phyloP scores from a whole-genome alignment of 1,140 invertebrate species.

The Hirudo medicinalis region DNA sequence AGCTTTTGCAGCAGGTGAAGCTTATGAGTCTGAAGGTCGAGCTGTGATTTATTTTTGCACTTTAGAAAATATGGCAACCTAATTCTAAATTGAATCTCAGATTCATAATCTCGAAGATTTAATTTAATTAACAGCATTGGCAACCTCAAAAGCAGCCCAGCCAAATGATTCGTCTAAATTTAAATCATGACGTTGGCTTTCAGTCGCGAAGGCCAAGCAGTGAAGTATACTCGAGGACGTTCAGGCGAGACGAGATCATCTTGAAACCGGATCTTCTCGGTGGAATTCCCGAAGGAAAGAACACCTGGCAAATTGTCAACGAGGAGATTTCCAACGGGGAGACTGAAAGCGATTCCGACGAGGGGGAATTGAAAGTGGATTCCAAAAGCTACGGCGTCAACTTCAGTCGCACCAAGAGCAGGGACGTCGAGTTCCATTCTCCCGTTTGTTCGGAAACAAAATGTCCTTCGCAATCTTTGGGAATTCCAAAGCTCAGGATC shows the following conservation, averaged over 20 bases:
- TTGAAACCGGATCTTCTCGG: constrained; percentile 7
- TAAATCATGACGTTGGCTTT: neutral
- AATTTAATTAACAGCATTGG: neutral
- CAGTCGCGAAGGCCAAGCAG: too few species aligned
- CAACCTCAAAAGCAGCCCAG: neutral
- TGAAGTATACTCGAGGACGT: neutral
- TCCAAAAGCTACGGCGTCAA: neutral
- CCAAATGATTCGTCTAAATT: neutral
- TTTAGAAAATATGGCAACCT: too few species aligned
- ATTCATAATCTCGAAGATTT: neutral
- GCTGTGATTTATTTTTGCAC: too few species aligned
- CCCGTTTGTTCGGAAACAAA: too few species aligned
- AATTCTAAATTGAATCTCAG: too few species aligned
- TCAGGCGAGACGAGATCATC: neutral
- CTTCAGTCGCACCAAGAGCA: neutral
- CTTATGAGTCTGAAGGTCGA: too few species aligned
- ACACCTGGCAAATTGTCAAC: neutral
- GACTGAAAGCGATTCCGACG: neutral
- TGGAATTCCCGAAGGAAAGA: neutral
- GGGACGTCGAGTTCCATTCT: too few species aligned
- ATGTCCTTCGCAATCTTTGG: too few species aligned
- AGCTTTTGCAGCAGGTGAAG: too few species aligned
- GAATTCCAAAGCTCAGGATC: too few species aligned
- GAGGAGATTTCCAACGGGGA: neutral
- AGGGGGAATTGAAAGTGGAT: neutral